These are phyloP conservation scores for Anoura caudifer DNA, from an alignment of 2,113 vertebrate genomes.

Conservation along the genomic window DNA sequence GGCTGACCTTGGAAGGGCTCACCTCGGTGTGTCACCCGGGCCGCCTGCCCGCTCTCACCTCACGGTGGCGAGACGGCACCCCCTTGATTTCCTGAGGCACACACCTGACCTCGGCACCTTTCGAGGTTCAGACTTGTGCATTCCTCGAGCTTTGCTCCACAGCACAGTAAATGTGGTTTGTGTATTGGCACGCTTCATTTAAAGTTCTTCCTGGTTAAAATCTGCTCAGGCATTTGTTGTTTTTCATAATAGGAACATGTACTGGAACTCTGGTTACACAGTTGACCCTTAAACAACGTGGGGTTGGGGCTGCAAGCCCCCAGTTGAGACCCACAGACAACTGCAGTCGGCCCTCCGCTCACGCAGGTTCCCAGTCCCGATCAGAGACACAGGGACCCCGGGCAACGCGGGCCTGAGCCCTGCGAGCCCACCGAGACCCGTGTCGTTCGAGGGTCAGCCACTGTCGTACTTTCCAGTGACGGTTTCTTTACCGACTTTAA, in stretches of 20 bases:
- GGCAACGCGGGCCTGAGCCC: accelerated
- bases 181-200: not conserved
- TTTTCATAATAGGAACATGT: not conserved
- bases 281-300: not conserved
- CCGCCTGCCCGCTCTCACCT: no score
- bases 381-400: accelerated
- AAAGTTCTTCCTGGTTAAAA: not conserved
- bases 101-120: not conserved
- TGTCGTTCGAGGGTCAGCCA: not conserved
- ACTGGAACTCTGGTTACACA: not conserved
- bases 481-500: not conserved
- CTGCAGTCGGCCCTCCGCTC: not conserved
- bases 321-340: not conserved
- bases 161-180: not conserved
- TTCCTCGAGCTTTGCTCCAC: not conserved
- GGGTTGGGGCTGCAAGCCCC: not conserved
- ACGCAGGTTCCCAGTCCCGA: not conserved
- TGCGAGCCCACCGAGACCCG: accelerated
- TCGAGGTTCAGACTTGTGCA: not conserved
- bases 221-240: not conserved
- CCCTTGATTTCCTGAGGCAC: not conserved
- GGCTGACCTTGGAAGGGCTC: no score
- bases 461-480: not conserved
- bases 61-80: no score
- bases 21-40: not conserved